phyloP scores from a whole-genome alignment of 2,797 vertebrate species.

The Trachops cirrhosus region DNA sequence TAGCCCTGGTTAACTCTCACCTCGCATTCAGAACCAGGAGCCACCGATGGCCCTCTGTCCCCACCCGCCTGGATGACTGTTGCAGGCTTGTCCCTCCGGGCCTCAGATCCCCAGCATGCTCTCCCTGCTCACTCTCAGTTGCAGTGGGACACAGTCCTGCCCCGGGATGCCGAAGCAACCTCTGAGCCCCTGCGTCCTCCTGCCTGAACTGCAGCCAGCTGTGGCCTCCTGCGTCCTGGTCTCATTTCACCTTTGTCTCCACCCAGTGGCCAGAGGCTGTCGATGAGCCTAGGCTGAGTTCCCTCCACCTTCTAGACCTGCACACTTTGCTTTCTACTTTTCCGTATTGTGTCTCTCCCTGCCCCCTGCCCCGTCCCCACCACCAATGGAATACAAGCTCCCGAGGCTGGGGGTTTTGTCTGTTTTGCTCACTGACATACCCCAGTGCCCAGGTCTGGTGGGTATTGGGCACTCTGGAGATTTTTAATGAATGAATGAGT shows the following conservation, averaged over 20 bases:
- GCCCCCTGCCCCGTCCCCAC: background rate
- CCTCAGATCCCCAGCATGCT: no score
- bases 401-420: rapidly evolving
- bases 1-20: background rate
- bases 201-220: rapidly evolving
- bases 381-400: background rate
- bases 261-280: background rate
- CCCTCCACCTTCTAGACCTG: rapidly evolving
- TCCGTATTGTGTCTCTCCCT: background rate
- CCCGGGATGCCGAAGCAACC: rapidly evolving
- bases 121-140: background rate
- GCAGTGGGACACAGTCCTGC: rapidly evolving
- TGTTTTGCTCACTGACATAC: background rate
- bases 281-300: no score
- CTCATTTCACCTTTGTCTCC: background rate
- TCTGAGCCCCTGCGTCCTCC: rapidly evolving
- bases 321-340: background rate
- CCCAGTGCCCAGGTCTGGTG: background rate
- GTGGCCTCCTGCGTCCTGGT: background rate
- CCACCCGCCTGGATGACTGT: background rate
- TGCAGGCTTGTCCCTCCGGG: background rate
- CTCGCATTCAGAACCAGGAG: background rate
- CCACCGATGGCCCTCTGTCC: background rate
- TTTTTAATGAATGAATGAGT: background rate
- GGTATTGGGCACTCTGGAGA: rapidly evolving